Evolutionary conservation across 2,797 vertebrate genomes (phyloP).

Genomic region (Myiothlypis coronata): DNA sequence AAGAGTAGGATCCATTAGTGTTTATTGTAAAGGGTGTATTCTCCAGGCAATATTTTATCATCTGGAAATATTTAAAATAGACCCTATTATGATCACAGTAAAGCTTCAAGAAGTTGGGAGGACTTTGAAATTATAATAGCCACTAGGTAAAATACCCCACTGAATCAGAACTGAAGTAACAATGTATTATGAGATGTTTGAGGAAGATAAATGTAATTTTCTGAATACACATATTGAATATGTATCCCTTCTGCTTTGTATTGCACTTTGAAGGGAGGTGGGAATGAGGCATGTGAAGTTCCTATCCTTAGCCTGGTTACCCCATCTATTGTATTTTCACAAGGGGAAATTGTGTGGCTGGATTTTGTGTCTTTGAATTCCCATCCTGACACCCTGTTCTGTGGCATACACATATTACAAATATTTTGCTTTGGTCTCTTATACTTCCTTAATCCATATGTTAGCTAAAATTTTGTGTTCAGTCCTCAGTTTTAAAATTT

Average conservation of each 20-base stretch:
- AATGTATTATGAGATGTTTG: not conserved
- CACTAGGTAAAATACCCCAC: not conserved
- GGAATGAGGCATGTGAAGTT: not conserved
- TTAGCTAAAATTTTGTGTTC: not conserved
- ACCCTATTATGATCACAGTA: not conserved
- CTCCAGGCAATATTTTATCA: not conserved
- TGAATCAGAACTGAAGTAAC: not conserved
- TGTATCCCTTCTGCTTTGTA: not conserved
- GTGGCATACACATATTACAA: not conserved
- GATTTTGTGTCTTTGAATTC: not conserved
- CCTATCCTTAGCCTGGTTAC: not conserved
- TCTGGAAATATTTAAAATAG: not conserved
- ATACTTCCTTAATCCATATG: not conserved
- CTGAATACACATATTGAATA: not conserved
- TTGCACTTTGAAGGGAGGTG: not conserved
- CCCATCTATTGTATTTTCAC: not conserved
- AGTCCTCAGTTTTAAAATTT: not conserved
- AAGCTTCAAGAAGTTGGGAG: not conserved
- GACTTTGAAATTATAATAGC: not conserved
- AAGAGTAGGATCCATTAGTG: not conserved
- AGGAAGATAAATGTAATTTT: not conserved
- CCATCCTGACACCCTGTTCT: not conserved
- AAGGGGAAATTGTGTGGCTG: not conserved
- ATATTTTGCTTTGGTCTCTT: not conserved
- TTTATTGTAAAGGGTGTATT: not conserved